Percentiles rank a stretch among this genome's conserved stretches.
These are phyloP conservation scores for Plodia interpunctella DNA, from an alignment of 1,140 invertebrate genomes.

Conservation along the genomic window DNA sequence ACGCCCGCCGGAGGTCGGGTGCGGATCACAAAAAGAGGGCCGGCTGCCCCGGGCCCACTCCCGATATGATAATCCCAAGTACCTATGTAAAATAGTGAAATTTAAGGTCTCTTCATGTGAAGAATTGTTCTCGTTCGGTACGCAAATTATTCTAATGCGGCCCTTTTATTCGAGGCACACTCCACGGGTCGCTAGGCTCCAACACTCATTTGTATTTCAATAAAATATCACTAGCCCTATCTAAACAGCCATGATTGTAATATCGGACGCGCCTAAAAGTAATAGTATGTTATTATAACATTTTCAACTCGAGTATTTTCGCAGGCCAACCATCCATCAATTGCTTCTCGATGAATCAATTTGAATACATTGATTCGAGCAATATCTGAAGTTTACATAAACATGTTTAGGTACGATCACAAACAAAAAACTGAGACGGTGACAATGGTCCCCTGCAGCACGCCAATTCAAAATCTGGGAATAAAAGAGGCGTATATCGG, in stretches of 20 bases:
- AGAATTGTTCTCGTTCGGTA: constrained; percentile 69
- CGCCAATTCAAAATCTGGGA: constrained; percentile 51
- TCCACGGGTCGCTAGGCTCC: constrained; percentile 48
- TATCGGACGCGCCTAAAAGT: constrained; percentile 32
- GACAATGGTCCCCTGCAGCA: constrained; percentile 48
- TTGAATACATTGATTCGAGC: constrained; percentile 53
- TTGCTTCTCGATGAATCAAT: constrained; percentile 55
- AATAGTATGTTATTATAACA: constrained; percentile 45
- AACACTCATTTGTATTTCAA: constrained; percentile 74
- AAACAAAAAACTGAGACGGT: constrained; percentile 48
- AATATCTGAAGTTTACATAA: constrained; percentile 49
- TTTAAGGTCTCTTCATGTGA: constrained; percentile 75
- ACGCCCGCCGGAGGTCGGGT: constrained; percentile 67
- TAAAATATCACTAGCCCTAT: constrained; percentile 71
- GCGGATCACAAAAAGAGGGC: constrained; percentile 67
- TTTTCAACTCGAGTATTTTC: constrained; percentile 45
- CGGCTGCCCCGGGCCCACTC: constrained; percentile 43
- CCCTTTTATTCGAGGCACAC: constrained; percentile 74
- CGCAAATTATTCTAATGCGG: constrained; percentile 73
- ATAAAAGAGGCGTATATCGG: constrained; percentile 50
- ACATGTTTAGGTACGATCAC: constrained; percentile 33
- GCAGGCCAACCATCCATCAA: constrained; percentile 48
- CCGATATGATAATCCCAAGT: constrained; percentile 73
- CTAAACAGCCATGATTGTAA: constrained; percentile 63
- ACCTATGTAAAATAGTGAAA: constrained; percentile 77